A percentile compares a stretch with the other conserved stretches of the same genome.
phyloP scores from a whole-genome alignment of 2,797 vertebrate species.

The Sphenodon punctatus region DNA sequence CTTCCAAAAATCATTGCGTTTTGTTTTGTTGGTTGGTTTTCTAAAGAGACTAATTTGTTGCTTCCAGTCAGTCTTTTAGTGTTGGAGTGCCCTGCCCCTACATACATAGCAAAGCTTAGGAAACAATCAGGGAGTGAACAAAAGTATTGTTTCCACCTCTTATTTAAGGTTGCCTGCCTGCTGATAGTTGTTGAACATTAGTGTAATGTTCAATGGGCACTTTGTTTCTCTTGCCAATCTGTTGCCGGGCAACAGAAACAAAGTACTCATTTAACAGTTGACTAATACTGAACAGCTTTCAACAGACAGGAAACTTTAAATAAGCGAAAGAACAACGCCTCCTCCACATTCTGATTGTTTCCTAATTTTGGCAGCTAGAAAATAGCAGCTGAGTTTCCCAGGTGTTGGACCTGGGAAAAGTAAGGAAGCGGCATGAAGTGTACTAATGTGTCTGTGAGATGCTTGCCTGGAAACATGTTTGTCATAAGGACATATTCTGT shows the following conservation, averaged over 20 bases:
- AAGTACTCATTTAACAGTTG: constrained; percentile 27
- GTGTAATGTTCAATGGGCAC: not conserved
- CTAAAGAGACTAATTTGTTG: not conserved
- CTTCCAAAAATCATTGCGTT: too few species aligned
- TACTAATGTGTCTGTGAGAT: not conserved
- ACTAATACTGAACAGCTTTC: constrained; percentile 8
- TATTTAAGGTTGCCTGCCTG: constrained; percentile 7
- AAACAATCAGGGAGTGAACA: not conserved
- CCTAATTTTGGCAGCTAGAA: not conserved
- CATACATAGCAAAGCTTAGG: not conserved
- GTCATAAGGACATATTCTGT: too few species aligned
- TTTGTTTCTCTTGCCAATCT: constrained; percentile 2
- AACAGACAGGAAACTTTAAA: too few species aligned
- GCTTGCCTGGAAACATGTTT: not conserved
- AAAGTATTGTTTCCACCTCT: not conserved
- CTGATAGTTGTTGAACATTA: constrained; percentile 17
- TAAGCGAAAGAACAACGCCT: too few species aligned
- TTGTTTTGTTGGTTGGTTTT: not conserved
- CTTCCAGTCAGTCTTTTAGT: not conserved
- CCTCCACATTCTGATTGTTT: not conserved
- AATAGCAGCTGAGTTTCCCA: not conserved
- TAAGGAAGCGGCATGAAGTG: not conserved
- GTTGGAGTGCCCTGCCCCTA: not conserved
- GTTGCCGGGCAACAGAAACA: constrained; percentile 6
- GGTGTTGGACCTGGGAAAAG: not conserved